Evolutionary conservation across 2,113 vertebrate species (phyloP), one percentile per base, ranked within the genome.

Genomic region (Brienomyrus brachyistius): DNA sequence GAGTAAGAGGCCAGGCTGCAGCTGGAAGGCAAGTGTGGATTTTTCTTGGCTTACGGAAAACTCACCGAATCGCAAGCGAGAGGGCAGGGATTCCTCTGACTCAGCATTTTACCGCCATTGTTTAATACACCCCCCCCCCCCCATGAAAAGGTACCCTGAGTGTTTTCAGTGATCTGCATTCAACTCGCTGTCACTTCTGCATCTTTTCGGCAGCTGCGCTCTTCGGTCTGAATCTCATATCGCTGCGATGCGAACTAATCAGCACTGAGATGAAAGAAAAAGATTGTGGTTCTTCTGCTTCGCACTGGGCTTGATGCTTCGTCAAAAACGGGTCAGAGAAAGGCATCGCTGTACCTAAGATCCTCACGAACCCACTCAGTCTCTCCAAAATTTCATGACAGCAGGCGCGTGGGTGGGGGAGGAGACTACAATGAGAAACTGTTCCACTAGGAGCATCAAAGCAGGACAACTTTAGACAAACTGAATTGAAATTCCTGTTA

Each of bases 401-500:
- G 1, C 70, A 40, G 4, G 15, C 31, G 35, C 1, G 4, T 31
- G 70, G 27, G 70, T 0, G 31, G 31, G 31, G 40, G 40, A 31
- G 1, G 35, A 5, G 27, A 40, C 88, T 91, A 51, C 83, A 48
- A 74, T 77, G 89, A 90, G 48, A 89, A 91, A 89, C 91, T 90
- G 90, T 59, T 35, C 52, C 88, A 88, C 92, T 88, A 84, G 88
- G 84, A 83, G 56, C 35, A 91, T 66, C 90, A 89, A 90, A 56
- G 88, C 80, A 86, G 89, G 88, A 89, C 89, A 83, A 89, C 62
- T 83, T 77, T 40, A 21, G 59, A 51, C 89, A 21, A 86, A 51
- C 59, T 74, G 89, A 84, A 88, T 77, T 89, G 86, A 92, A 66
- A 91, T 91, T 91, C 89, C 62, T 91, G 84, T 45, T 88, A 91